These are phyloP conservation scores for Hedychridium roseum DNA, from an alignment of 2,888 invertebrate species.

Conservation along the genomic window DNA sequence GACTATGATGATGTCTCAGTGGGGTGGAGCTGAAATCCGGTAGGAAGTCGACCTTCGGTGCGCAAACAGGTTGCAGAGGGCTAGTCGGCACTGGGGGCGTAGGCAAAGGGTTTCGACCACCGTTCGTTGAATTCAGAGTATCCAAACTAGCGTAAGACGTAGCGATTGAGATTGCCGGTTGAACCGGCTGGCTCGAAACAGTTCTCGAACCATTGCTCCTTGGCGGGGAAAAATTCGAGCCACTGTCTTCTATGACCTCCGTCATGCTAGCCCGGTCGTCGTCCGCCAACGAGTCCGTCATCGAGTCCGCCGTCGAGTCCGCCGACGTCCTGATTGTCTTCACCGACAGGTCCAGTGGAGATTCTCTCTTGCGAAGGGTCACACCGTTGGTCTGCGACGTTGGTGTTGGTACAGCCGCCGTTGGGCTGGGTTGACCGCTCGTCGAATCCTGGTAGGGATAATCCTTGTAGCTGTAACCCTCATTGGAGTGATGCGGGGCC, in stretches of 20 bases:
- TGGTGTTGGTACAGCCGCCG: conserved; percentile 28
- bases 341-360: conserved; percentile 86
- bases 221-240: conserved; percentile 34
- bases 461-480: conserved; percentile 46
- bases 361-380: conserved; percentile 70
- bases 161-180: conserved; percentile 46
- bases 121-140: conserved; percentile 17
- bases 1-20: conserved; percentile 40
- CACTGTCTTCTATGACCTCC: conserved; percentile 44
- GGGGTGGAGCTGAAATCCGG: conserved; percentile 73
- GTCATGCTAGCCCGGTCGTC: conserved; percentile 65
- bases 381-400: conserved; percentile 46
- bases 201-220: conserved; percentile 37
- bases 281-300: no score
- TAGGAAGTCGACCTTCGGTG: conserved; percentile 81
- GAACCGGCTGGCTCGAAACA: conserved; percentile 45
- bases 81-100: conserved; percentile 13
- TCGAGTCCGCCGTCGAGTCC: conserved; percentile 85
- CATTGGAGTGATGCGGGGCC: conserved; percentile 13
- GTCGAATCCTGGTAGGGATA: conserved; percentile 42
- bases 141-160: conserved; percentile 39
- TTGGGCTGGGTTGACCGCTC: conserved; percentile 12
- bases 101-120: conserved; percentile 8
- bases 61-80: conserved; percentile 60
- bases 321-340: conserved; percentile 89